Evolutionary conservation across 2,113 vertebrate genomes (phyloP).

Genomic region (Pardalotus punctatus): DNA sequence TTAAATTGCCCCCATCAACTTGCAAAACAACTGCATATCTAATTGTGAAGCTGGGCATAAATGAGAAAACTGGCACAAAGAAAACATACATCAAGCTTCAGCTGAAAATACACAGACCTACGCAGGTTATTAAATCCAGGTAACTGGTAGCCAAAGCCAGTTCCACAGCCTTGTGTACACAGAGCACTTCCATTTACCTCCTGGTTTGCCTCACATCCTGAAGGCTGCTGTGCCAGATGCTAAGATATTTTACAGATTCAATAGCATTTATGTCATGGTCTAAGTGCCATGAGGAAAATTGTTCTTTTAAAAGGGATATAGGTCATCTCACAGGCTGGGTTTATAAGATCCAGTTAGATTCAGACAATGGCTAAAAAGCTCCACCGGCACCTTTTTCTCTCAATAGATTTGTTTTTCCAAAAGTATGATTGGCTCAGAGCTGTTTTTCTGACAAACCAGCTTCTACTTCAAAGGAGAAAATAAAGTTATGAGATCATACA

Average conservation of each 20-base stretch:
- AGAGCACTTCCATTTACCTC: background rate
- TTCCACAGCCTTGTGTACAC: background rate
- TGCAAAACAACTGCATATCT: background rate
- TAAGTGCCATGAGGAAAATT: background rate
- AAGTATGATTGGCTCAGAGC: background rate
- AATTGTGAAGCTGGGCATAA: background rate
- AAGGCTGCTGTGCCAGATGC: background rate
- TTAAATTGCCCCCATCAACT: fast-evolving
- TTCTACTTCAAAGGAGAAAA: background rate
- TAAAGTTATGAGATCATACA: background rate
- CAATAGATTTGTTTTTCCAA: background rate
- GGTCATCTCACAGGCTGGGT: background rate
- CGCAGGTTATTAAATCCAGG: background rate
- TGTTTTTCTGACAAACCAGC: background rate
- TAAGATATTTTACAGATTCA: background rate
- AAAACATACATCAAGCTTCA: background rate
- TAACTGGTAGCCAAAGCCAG: background rate
- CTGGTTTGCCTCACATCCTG: background rate
- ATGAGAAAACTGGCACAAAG: background rate
- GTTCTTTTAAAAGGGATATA: background rate
- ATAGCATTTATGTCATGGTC: background rate
- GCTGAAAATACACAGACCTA: background rate
- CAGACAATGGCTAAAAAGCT: background rate
- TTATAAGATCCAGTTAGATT: background rate
- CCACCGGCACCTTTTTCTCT: background rate